These are phyloP conservation scores for Seriola rivoliana DNA, from an alignment of 2,113 vertebrate genomes.

Conservation along the genomic window DNA sequence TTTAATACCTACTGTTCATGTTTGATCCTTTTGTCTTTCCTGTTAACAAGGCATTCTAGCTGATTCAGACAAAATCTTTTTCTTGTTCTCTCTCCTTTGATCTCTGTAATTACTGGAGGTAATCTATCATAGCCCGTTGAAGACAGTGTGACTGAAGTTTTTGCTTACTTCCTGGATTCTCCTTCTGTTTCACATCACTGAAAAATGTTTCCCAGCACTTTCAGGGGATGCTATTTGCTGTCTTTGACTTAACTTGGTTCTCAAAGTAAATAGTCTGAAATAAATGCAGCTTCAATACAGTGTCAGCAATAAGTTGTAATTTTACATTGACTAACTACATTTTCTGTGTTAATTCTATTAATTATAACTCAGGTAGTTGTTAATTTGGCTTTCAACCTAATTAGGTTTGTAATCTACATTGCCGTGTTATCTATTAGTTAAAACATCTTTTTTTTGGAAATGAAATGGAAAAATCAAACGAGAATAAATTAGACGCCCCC, in stretches of 20 bases:
- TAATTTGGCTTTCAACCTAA: neutral
- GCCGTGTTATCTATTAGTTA: neutral
- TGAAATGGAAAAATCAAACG: too few species aligned
- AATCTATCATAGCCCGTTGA: constrained; percentile 47
- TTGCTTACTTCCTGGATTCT: neutral
- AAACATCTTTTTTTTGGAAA: neutral
- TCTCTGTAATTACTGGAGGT: constrained; percentile 49
- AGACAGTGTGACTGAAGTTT: constrained; percentile 3
- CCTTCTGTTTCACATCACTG: neutral
- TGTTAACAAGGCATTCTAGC: constrained; percentile 29
- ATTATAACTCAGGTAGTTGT: neutral
- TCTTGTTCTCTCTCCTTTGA: constrained; percentile 38
- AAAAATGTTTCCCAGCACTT: constrained; percentile 4
- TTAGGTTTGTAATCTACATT: neutral
- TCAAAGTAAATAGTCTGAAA: neutral
- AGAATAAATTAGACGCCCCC: too few species aligned
- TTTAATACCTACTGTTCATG: constrained; percentile 5
- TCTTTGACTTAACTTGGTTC: neutral
- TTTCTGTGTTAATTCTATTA: neutral
- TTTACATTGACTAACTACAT: neutral
- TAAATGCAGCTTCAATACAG: neutral
- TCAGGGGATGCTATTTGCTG: neutral
- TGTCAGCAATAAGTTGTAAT: neutral
- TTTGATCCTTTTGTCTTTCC: constrained; percentile 39
- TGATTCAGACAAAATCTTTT: constrained; percentile 33